Evolutionary conservation across 1,140 invertebrate genomes (phyloP), one percentile per base, ranked within the genome.

Genomic region (Latrodectus geometricus): DNA sequence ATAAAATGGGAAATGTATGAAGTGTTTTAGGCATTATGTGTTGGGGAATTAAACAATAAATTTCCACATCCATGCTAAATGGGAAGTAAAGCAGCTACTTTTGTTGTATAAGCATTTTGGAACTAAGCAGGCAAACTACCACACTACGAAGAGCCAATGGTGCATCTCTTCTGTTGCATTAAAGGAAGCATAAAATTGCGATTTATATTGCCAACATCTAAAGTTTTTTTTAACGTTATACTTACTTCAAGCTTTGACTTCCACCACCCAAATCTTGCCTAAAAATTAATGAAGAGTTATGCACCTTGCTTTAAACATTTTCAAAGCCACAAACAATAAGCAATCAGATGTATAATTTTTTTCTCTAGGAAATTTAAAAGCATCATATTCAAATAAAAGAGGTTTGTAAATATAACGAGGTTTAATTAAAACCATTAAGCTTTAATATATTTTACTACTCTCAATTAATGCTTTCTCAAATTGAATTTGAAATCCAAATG

Each of bases 201-300:
- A 81, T 21, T 84, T 84, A 56, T 76, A 76, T 48, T 54, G 72
- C 35, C 82, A 84, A 84, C 82, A 84, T 84, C 81, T 66, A 84
- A 66, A 75, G 61, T 79, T 21, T 20, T 52, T 74, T 68, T 35
- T 69, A 72, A n/a, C 61, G 50, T 61, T 70, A 23, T 86, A 87
- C 85, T 87, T 87, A 87, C 85, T 87, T 87, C 68, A 87, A 50
- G 78, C 85, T 87, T 68, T 87, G 85, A 69, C 85, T 87, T 79
- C 85, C 85, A 80, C 85, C 85, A 87, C 85, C 85, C 77, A 87
- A 87, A 87, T 87, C 85, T 66, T 87, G 85, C 77, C 85, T 87
- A 56, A 75, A 87, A 87, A 72, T 69, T 70, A 87, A 87, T 73
- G 70, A 35, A 87, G 77, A 87, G 80, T 79, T 87, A 74, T 79